Conservation (phyloP, 2,113 vertebrate genomes). For the Carollia perspicillata region DNA sequence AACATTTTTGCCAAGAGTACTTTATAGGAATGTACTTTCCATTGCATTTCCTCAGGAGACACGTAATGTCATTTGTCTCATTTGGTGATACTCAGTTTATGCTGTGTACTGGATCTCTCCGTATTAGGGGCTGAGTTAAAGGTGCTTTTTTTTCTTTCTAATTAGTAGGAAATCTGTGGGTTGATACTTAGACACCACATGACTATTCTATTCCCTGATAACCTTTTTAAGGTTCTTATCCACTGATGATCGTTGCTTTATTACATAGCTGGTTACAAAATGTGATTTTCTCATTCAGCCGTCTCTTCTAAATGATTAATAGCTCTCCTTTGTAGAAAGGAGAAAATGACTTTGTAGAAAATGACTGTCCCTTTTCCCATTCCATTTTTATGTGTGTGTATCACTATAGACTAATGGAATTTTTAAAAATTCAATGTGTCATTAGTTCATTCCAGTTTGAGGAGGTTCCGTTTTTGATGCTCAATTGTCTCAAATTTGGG, state of each 20-base stretch:
- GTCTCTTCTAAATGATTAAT: background rate
- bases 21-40: background rate
- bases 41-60: background rate
- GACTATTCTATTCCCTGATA: background rate
- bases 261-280: background rate
- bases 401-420: background rate
- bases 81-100: background rate
- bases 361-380: background rate
- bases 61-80: background rate
- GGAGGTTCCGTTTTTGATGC: background rate
- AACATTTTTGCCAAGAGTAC: background rate
- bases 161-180: background rate
- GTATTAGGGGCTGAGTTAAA: background rate
- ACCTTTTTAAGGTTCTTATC: background rate
- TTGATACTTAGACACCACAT: background rate
- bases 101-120: background rate
- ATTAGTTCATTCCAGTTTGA: background rate
- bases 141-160: background rate
- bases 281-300: background rate
- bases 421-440: background rate
- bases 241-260: background rate
- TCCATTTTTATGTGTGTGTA: background rate
- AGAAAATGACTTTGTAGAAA: background rate
- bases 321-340: background rate
- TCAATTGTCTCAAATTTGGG: background rate